These are phyloP conservation scores for Willisornis vidua DNA, from an alignment of 2,113 vertebrate genomes.

Conservation along the genomic window DNA sequence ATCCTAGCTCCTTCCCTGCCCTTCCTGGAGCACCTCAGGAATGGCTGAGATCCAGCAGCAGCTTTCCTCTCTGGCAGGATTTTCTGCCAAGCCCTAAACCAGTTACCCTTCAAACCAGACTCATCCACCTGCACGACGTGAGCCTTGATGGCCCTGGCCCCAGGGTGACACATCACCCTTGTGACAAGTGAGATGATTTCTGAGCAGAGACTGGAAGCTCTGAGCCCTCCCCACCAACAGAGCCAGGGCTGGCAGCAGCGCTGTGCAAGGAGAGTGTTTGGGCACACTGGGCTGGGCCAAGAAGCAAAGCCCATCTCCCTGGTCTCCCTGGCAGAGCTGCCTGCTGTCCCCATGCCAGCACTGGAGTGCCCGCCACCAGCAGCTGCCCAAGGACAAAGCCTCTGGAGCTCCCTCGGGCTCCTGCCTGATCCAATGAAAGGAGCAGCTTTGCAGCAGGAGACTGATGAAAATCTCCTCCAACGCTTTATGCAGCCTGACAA, in stretches of 20 bases:
- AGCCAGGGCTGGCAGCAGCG: neutral
- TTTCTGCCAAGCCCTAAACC: neutral
- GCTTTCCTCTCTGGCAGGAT: neutral
- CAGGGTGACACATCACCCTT: neutral
- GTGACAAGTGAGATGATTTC: accelerated
- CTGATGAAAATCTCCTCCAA: neutral
- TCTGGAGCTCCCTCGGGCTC: neutral
- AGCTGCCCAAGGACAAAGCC: neutral
- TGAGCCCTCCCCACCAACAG: neutral
- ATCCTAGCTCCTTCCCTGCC: neutral
- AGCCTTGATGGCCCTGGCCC: neutral
- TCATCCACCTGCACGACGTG: neutral
- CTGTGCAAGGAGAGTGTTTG: neutral
- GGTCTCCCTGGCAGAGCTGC: neutral
- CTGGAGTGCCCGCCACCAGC: neutral
- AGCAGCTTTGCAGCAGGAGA: neutral
- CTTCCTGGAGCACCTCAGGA: neutral
- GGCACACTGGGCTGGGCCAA: neutral
- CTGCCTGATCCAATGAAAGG: accelerated
- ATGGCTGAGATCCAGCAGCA: neutral
- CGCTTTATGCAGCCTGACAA: neutral
- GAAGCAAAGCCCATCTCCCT: neutral
- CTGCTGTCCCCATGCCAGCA: neutral
- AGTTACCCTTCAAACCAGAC: neutral
- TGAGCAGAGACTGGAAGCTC: neutral